Percentiles rank a stretch among this genome's conserved stretches.
phyloP scores from a whole-genome alignment of 2,797 vertebrate genomes.

The Helostoma temminkii region DNA sequence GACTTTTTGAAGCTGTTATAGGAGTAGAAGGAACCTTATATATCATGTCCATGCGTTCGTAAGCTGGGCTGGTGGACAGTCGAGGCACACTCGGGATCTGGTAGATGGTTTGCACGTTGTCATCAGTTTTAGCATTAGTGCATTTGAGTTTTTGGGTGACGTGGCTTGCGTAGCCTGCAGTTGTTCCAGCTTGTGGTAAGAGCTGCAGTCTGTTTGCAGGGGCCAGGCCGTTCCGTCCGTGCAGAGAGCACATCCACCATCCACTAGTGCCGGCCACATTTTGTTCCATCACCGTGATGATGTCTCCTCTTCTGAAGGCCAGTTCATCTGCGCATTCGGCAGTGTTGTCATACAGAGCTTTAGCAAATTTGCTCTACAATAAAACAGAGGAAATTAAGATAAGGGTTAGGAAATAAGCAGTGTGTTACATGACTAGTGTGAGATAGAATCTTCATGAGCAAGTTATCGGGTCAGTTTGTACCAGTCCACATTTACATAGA shows the following conservation, averaged over 20 bases:
- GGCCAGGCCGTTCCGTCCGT: conserved; percentile 90
- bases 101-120: conserved; percentile 78
- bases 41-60: conserved; percentile 88
- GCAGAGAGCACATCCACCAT: conserved; percentile 94
- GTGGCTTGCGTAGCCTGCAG: not conserved
- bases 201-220: conserved; percentile 93
- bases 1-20: conserved; percentile 48
- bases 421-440: not conserved
- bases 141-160: conserved; percentile 14
- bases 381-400: conserved; percentile 14
- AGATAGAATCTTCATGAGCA: not conserved
- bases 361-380: conserved; percentile 88
- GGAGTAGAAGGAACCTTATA: conserved; percentile 78
- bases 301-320: conserved; percentile 92
- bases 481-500: not conserved
- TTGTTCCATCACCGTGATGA: conserved; percentile 89
- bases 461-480: not conserved
- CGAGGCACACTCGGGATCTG: conserved; percentile 82
- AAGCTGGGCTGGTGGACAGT: conserved; percentile 63
- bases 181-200: conserved; percentile 60
- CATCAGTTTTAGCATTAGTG: not conserved
- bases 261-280: conserved; percentile 86
- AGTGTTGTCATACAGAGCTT: conserved; percentile 94
- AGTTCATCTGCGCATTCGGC: conserved; percentile 93
- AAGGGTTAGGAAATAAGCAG: not conserved